phyloP scores from a whole-genome alignment of 2,113 vertebrate species.

The Otus sunia region DNA sequence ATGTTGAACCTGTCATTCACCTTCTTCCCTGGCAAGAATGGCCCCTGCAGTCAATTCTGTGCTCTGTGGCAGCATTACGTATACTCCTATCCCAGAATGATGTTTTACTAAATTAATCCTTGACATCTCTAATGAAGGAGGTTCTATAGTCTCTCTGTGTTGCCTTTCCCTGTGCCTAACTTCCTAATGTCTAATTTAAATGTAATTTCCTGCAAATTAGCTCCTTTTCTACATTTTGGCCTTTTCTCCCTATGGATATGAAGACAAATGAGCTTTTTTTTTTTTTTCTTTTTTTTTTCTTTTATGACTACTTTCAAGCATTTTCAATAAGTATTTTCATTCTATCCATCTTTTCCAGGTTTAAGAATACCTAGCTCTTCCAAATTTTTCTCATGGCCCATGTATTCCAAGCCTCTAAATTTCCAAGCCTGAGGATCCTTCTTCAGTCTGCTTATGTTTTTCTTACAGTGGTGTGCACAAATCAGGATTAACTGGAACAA shows the following conservation, averaged over 20 bases:
- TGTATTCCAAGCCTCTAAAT: background rate
- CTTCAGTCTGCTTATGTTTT: background rate
- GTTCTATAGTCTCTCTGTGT: background rate
- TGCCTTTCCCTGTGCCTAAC: background rate
- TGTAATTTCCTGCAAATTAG: slow-evolving; percentile 34
- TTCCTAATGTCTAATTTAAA: slow-evolving; percentile 38
- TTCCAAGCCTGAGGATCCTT: background rate
- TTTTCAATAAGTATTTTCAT: background rate
- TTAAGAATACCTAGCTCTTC: background rate
- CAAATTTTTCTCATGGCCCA: background rate
- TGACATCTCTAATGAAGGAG: background rate
- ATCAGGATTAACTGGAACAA: background rate
- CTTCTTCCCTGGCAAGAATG: background rate
- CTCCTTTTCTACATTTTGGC: background rate
- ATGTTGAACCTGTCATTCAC: background rate
- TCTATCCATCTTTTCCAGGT: background rate
- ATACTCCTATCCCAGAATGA: background rate
- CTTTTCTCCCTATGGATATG: background rate
- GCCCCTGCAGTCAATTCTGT: background rate
- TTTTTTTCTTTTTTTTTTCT: background rate
- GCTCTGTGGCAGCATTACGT: background rate
- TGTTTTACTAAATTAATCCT: background rate
- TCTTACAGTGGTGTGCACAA: background rate
- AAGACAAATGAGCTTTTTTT: background rate
- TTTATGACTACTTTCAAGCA: background rate